A percentile compares a stretch with the other conserved stretches of the same genome.
These are phyloP conservation scores for Pseudopodoces humilis DNA, from an alignment of 2,113 vertebrate species.

Conservation along the genomic window DNA sequence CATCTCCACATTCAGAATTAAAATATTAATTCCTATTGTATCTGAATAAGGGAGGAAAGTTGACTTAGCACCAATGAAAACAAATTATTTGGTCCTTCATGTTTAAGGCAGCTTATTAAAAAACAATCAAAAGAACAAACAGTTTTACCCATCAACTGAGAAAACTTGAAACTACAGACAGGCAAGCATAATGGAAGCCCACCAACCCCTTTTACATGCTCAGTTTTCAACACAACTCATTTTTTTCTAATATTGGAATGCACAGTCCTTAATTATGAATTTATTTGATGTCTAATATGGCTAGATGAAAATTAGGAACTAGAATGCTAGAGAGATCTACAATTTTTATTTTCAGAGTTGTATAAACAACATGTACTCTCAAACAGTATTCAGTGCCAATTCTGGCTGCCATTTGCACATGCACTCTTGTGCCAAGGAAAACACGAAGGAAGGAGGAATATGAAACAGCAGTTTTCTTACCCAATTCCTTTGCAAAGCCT, in stretches of 20 bases:
- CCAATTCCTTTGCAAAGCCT: background rate
- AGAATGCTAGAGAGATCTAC: background rate
- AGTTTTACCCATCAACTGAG: background rate
- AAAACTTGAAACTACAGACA: background rate
- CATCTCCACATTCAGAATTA: background rate
- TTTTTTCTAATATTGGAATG: background rate
- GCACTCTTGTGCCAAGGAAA: background rate
- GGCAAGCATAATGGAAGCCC: background rate
- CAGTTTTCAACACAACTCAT: background rate
- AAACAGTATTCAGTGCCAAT: background rate
- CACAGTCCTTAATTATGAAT: background rate
- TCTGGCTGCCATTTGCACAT: background rate
- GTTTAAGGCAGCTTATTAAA: background rate
- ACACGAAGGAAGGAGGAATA: background rate
- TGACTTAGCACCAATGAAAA: background rate
- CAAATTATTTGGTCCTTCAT: background rate
- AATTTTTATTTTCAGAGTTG: background rate
- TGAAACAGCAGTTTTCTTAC: background rate
- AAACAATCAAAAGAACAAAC: background rate
- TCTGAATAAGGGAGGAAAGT: background rate
- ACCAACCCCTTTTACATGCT: background rate
- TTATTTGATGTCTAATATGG: background rate
- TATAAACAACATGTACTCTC: background rate
- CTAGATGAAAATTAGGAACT: background rate
- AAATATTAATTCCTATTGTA: background rate